Evolutionary conservation across 2,797 vertebrate genomes (phyloP).

Genomic region (Pantherophis vulpinus): DNA sequence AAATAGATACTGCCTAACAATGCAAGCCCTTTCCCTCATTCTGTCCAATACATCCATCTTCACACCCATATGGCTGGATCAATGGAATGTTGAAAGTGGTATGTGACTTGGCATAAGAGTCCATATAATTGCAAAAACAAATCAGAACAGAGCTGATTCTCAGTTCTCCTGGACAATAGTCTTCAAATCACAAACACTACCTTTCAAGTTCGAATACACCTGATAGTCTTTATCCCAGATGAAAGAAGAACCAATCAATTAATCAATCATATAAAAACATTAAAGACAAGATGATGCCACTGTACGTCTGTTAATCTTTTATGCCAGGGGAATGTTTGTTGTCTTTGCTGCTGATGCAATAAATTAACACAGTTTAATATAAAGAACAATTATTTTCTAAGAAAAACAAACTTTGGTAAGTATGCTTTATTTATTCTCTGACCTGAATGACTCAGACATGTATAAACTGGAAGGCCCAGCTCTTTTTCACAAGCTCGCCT

Average conservation of each 20-base stretch:
- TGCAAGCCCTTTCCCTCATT: background rate
- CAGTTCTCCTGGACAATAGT: background rate
- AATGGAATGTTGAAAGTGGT: background rate
- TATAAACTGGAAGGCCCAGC: background rate
- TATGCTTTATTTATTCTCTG: background rate
- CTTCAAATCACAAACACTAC: background rate
- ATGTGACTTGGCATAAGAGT: background rate
- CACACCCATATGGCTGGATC: background rate
- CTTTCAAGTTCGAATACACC: background rate
- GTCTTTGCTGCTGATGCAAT: background rate
- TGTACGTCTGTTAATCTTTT: background rate
- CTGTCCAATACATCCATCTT: background rate
- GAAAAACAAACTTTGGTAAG: background rate
- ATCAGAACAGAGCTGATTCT: background rate
- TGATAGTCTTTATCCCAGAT: background rate
- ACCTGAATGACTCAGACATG: background rate
- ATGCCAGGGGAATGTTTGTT: background rate
- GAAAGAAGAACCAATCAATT: background rate
- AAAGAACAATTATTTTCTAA: background rate
- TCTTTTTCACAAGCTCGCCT: background rate
- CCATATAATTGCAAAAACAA: background rate
- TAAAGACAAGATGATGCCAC: background rate
- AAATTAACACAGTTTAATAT: background rate
- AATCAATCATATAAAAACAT: background rate
- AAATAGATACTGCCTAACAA: background rate